Evolutionary conservation across 1,140 invertebrate genomes (phyloP).

Genomic region (Whitmania pigra): DNA sequence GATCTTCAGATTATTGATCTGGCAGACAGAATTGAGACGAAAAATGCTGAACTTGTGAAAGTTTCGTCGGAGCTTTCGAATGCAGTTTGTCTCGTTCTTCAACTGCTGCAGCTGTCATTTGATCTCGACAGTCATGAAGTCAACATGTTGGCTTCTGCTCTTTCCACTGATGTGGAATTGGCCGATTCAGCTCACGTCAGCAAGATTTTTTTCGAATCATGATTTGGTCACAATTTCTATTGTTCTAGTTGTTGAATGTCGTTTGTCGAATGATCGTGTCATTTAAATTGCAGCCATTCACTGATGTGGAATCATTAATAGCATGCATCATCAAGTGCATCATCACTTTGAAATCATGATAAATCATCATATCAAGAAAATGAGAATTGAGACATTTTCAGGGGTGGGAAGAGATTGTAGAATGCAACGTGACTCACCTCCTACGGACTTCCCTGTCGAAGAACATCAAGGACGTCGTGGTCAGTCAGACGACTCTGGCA

Average conservation of each 20-base stretch:
- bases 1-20: constrained; percentile 31
- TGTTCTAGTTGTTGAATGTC: not conserved
- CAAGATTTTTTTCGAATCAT: constrained; percentile 10
- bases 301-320: too few relatives aligned
- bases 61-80: constrained; percentile 37
- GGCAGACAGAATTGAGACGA: constrained; percentile 38
- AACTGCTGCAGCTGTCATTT: constrained; percentile 38
- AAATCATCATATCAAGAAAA: not conserved
- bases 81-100: constrained; percentile 38
- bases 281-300: too few relatives aligned
- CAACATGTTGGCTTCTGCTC: constrained; percentile 33
- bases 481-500: constrained; percentile 42
- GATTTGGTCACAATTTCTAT: not conserved
- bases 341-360: constrained; percentile 19
- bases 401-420: constrained; percentile 53
- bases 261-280: too few relatives aligned
- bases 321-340: not conserved
- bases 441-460: constrained; percentile 45
- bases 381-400: constrained; percentile 25
- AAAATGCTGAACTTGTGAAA: constrained; percentile 34
- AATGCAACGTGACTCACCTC: constrained; percentile 46
- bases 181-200: constrained; percentile 38
- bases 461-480: constrained; percentile 35
- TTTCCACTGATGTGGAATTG: constrained; percentile 36
- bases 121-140: constrained; percentile 37